Conservation (phyloP, 2,888 invertebrate genomes). For the Coecobrya sp. region DNA sequence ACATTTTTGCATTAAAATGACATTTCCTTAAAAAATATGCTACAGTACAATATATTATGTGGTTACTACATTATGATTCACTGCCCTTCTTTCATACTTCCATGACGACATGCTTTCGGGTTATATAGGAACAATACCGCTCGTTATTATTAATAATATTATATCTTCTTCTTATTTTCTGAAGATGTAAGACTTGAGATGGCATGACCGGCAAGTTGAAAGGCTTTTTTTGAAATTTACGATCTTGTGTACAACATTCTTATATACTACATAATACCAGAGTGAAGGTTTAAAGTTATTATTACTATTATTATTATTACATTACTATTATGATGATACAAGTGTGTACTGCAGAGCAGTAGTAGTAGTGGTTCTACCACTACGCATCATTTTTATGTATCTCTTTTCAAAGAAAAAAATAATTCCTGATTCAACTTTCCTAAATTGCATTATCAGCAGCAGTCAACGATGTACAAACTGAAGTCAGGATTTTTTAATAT, state of each 20-base stretch:
- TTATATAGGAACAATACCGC: constrained; percentile 50
- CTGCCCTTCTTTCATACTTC: constrained; percentile 30
- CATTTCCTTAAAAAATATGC: constrained; percentile 20
- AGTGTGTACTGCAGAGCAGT: constrained; percentile 5
- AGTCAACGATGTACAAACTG: background rate
- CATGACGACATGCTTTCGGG: constrained; percentile 33
- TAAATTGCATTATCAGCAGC: constrained; percentile 18
- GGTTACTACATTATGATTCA: constrained; percentile 29
- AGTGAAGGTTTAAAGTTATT: constrained; percentile 8
- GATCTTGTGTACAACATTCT: constrained; percentile 48
- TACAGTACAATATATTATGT: constrained; percentile 18
- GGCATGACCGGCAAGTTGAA: no score
- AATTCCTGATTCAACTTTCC: constrained; percentile 26
- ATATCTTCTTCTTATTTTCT: background rate
- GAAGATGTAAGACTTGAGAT: background rate
- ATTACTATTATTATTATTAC: constrained; percentile 28
- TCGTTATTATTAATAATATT: constrained; percentile 57
- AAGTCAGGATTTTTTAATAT: constrained; percentile 20
- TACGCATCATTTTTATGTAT: constrained; percentile 4
- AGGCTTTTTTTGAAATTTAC: no score
- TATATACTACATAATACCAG: constrained; percentile 19
- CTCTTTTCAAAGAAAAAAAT: constrained; percentile 1
- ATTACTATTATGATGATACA: constrained; percentile 15
- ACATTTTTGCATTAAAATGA: background rate
- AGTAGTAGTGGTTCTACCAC: background rate